These are phyloP conservation scores for Azemiops feae DNA, from an alignment of 2,113 vertebrate species.

Conservation along the genomic window DNA sequence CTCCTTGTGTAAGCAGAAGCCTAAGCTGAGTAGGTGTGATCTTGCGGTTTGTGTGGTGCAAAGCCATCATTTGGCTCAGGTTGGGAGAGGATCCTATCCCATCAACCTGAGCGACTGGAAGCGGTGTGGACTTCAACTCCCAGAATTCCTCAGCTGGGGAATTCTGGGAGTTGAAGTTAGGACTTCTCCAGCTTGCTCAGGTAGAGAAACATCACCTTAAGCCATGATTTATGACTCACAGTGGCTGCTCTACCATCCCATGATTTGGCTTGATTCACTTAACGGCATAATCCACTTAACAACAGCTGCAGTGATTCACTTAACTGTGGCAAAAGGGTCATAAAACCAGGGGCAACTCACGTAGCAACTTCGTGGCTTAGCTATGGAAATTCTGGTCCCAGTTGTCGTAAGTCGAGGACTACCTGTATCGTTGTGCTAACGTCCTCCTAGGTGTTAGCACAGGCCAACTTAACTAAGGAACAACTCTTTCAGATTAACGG, in stretches of 20 bases:
- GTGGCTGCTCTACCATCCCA: not conserved
- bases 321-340: not conserved
- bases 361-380: not conserved
- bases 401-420: not conserved
- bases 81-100: not conserved
- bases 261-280: not conserved
- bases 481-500: not conserved
- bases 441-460: not conserved
- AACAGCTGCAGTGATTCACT: not conserved
- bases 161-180: not conserved
- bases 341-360: not conserved
- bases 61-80: not conserved
- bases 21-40: not conserved
- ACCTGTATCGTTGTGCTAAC: not conserved
- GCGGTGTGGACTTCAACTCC: too few species aligned
- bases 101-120: not conserved
- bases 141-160: not conserved
- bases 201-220: not conserved
- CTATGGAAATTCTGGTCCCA: not conserved
- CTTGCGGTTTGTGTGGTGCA: not conserved
- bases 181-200: not conserved
- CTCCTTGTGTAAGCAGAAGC: not conserved
- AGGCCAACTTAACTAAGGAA: not conserved
- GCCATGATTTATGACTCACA: not conserved
- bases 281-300: not conserved